Conservation (phyloP, 2,888 invertebrate species). For the Nephrotoma guestfalica region DNA sequence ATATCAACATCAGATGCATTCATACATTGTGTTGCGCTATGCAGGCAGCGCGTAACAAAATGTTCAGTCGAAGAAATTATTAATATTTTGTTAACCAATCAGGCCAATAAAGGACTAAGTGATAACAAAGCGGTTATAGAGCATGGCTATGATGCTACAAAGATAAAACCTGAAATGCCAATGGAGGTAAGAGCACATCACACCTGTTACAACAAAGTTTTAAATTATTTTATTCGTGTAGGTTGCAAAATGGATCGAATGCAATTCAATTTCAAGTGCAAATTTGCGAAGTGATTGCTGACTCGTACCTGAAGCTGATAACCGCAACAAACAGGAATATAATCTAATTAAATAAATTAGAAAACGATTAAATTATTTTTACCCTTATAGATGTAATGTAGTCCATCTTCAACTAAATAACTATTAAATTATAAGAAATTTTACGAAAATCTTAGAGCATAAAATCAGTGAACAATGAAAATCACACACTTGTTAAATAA, state of each 20-base stretch:
- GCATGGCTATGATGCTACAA: constrained; percentile 22
- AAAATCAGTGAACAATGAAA: not conserved
- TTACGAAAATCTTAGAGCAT: not conserved
- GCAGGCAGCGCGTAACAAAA: constrained; percentile 35
- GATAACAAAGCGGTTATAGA: constrained; percentile 19
- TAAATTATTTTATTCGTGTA: not conserved
- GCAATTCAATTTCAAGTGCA: constrained; percentile 55
- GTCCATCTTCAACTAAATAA: not conserved
- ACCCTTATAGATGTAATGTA: not conserved
- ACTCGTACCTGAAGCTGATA: not conserved
- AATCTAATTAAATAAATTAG: not conserved
- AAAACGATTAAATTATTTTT: not conserved
- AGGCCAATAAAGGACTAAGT: not conserved
- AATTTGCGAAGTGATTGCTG: constrained; percentile 36
- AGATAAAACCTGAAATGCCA: constrained; percentile 43
- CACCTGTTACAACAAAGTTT: not conserved
- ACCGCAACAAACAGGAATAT: not conserved
- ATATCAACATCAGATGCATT: constrained; percentile 57
- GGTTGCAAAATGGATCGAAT: constrained; percentile 52
- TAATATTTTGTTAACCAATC: constrained; percentile 23
- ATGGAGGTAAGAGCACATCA: constrained; percentile 30
- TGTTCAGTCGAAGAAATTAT: constrained; percentile 37
- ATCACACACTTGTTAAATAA: not conserved
- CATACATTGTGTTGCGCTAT: constrained; percentile 40
- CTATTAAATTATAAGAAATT: not conserved